Base-by-base conservation (phyloP, 1,140 invertebrate genomes). In the Agrypnia vestita region DNA sequence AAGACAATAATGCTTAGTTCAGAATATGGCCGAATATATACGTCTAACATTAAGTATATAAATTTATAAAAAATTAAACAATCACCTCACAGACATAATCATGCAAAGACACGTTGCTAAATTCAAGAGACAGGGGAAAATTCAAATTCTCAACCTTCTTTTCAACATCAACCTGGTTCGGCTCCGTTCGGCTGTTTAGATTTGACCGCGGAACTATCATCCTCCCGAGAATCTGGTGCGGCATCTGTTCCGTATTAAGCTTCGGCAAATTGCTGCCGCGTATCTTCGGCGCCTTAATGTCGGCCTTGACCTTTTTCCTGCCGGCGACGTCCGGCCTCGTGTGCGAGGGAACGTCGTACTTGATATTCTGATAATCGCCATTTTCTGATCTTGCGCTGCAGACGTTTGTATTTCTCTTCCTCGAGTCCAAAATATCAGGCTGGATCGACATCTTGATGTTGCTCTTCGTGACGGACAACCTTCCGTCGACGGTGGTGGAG, bases 231-330 rank as follows among this genome's bases (percentile, higher is more conserved):
- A 64, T 49, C 25, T 55, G 19, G 17, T 55, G 53, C 15, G 76
- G 44, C 43, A 56, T 13, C 8, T 44, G 1, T 46, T 76, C 56
- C 15, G 74, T 21, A 62, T 51, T 62, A 21, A 76, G 11, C 13
- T 76, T 76, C 4, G 56, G 9, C 11, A 56, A 17, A 49, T 47
- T 72, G 3, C 53, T 67, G 13, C 19, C 71, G n/a, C 35, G 19
- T 35, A 79, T 15, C 56, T 76, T 80, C 46, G 79, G 79, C 25
- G 62, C 79, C 46, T 76, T 80, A 13, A 80, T 59, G 75, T 80
- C 79, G 0, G 79, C 44, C 43, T 69, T 75, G 15, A 80, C 51
- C 46, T 80, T 80, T 43, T 75, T 80, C 25, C 61, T 75, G 9
- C 61, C 73, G 21, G 71, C 49, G 3, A 74, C 25, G 21, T 78